A percentile compares a stretch with the other conserved stretches of the same genome.
phyloP scores from a whole-genome alignment of 2,113 vertebrate genomes.

The Motacilla tschutschensis region DNA sequence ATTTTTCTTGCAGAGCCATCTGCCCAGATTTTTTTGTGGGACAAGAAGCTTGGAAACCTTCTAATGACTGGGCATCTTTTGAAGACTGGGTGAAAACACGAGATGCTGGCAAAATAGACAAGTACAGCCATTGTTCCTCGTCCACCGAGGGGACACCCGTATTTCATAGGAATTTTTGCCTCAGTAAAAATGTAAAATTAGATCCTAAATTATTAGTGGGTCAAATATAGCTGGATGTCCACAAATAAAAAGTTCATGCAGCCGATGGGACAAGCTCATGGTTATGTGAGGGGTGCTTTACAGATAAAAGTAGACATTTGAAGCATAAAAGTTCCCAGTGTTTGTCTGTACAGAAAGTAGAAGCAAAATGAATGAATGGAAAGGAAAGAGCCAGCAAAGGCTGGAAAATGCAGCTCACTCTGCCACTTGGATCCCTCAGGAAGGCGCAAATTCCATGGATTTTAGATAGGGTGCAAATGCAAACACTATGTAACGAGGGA shows the following conservation, averaged over 20 bases:
- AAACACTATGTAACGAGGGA: accelerated
- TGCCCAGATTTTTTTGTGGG: conserved; percentile 89
- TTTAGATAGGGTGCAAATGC: neutral
- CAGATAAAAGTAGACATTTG: neutral
- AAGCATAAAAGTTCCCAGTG: neutral
- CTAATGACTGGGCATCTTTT: conserved; percentile 79
- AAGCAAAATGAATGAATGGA: neutral
- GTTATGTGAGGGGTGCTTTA: neutral
- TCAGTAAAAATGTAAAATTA: neutral
- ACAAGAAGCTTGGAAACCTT: conserved; percentile 82
- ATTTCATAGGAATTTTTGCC: neutral
- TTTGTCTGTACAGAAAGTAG: neutral
- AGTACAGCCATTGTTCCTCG: conserved; percentile 60
- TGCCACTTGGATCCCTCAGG: neutral
- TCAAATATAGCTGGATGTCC: neutral
- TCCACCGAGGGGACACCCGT: accelerated
- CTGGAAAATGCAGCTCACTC: neutral
- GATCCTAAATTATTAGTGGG: neutral
- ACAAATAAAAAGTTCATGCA: neutral
- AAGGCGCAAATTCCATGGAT: neutral
- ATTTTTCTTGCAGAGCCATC: conserved; percentile 71
- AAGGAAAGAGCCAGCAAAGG: neutral
- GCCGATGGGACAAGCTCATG: neutral
- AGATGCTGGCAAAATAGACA: conserved; percentile 76
- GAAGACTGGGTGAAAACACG: conserved; percentile 82